Conservation (phyloP, 2,113 vertebrate genomes). For the Oplegnathus fasciatus region DNA sequence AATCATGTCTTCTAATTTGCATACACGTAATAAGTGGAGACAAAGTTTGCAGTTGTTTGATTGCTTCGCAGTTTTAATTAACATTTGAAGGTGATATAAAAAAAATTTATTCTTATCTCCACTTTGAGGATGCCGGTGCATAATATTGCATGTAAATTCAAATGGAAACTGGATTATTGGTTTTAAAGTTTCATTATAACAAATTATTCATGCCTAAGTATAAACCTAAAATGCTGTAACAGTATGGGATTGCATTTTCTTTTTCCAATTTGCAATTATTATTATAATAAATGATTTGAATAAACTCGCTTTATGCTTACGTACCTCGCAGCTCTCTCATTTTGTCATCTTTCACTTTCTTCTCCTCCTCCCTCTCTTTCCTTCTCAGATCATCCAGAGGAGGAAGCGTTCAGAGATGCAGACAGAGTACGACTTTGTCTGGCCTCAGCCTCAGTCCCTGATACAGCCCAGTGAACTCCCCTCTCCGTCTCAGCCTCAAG, state of each 20-base stretch:
- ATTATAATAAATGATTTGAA: neutral
- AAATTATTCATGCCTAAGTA: slow-evolving; percentile 34
- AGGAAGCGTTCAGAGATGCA: slow-evolving; percentile 90
- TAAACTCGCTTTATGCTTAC: neutral
- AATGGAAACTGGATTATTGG: slow-evolving; percentile 16
- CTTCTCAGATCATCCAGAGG: slow-evolving; percentile 91
- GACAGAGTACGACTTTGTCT: slow-evolving; percentile 86
- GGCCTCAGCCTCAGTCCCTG: slow-evolving; percentile 84
- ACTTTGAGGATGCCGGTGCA: neutral
- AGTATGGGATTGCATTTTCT: neutral
- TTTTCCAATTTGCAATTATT: slow-evolving; percentile 27
- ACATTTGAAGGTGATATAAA: slow-evolving; percentile 21
- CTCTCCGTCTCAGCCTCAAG: slow-evolving; percentile 78
- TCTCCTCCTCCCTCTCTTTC: neutral
- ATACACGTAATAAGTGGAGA: neutral
- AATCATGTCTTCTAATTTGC: slow-evolving; percentile 6
- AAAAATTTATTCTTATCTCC: neutral
- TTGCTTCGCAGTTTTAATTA: slow-evolving; percentile 13
- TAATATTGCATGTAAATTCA: slow-evolving; percentile 13
- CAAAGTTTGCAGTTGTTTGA: slow-evolving; percentile 6
- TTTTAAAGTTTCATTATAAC: slow-evolving; percentile 36
- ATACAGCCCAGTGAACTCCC: slow-evolving; percentile 77
- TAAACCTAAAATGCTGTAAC: slow-evolving; percentile 11
- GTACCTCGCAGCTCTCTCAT: neutral
- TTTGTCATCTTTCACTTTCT: neutral